Evolutionary conservation across 2,113 vertebrate genomes (phyloP).

Genomic region (Nettapus auritus): DNA sequence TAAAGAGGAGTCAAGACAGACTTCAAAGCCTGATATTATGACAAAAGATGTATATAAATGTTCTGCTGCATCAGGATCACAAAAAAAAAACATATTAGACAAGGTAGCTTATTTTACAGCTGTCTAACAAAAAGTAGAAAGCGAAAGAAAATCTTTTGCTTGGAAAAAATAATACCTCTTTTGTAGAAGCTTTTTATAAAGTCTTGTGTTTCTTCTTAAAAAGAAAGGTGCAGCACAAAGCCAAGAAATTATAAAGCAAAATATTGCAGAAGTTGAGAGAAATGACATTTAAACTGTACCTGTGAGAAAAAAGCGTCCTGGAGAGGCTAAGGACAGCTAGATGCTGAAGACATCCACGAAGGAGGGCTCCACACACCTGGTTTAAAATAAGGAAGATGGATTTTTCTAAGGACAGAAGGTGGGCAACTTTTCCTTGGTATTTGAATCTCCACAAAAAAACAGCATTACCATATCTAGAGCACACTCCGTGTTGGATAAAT

Average conservation of each 20-base stretch:
- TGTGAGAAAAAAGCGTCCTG: constrained; percentile 90
- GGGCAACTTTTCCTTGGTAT: background rate
- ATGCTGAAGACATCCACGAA: constrained; percentile 89
- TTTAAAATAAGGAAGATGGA: background rate
- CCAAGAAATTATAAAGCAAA: background rate
- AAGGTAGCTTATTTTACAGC: constrained; percentile 23
- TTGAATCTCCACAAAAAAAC: background rate
- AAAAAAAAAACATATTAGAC: background rate
- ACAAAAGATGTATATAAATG: background rate
- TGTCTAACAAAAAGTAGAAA: background rate
- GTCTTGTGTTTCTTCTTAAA: background rate
- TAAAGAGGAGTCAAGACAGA: background rate
- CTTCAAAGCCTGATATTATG: constrained; percentile 6
- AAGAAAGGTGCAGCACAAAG: background rate
- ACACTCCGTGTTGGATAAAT: constrained; percentile 93
- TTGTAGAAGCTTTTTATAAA: background rate
- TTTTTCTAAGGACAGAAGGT: background rate
- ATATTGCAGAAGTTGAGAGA: background rate
- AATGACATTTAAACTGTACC: constrained; percentile 69
- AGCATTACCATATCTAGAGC: constrained; percentile 90
- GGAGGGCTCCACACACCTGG: constrained; percentile 90
- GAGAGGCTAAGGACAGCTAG: constrained; percentile 92
- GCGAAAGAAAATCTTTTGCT: background rate
- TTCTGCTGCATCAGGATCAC: background rate
- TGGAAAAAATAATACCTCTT: background rate